Percentiles rank a stretch among this genome's conserved stretches.
Conservation (phyloP, 2,888 invertebrate species). For the Scaptomyza cyrtandrae region DNA sequence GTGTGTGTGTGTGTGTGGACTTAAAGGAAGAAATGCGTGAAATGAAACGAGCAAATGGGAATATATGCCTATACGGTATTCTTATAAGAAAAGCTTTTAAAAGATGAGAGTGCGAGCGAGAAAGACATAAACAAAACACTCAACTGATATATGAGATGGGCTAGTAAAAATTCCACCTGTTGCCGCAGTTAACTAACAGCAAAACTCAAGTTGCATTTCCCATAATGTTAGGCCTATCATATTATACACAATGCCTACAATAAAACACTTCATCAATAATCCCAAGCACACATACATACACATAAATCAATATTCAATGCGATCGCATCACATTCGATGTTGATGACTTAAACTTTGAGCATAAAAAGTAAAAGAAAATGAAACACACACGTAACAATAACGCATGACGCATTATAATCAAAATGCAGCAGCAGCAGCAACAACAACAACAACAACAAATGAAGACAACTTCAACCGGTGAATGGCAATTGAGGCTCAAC, state of each 20-base stretch:
- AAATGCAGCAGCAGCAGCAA: constrained; percentile 44
- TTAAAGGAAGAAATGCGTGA: neutral
- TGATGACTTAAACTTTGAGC: constrained; percentile 18
- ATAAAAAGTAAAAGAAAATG: neutral
- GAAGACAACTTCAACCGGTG: constrained; percentile 39
- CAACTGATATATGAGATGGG: neutral
- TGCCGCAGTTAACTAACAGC: constrained; percentile 2
- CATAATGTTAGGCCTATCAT: constrained; percentile 26
- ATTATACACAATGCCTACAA: constrained; percentile 6
- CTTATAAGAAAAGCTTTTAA: neutral
- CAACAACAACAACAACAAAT: constrained; percentile 23
- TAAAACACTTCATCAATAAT: constrained; percentile 33
- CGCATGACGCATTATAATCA: constrained; percentile 68
- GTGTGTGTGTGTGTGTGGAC: neutral
- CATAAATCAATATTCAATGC: constrained; percentile 53
- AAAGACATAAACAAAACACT: neutral
- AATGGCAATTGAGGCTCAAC: constrained; percentile 47
- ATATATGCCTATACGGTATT: no score
- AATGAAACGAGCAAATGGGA: neutral
- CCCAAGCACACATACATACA: constrained; percentile 24
- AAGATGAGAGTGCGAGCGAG: neutral
- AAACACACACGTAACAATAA: constrained; percentile 62
- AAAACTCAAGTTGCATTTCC: neutral
- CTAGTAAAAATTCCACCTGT: constrained; percentile 9
- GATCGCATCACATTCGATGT: constrained; percentile 47